Evolutionary conservation across 1,140 invertebrate genomes (phyloP).

Genomic region (Pogonomyrmex barbatus): DNA sequence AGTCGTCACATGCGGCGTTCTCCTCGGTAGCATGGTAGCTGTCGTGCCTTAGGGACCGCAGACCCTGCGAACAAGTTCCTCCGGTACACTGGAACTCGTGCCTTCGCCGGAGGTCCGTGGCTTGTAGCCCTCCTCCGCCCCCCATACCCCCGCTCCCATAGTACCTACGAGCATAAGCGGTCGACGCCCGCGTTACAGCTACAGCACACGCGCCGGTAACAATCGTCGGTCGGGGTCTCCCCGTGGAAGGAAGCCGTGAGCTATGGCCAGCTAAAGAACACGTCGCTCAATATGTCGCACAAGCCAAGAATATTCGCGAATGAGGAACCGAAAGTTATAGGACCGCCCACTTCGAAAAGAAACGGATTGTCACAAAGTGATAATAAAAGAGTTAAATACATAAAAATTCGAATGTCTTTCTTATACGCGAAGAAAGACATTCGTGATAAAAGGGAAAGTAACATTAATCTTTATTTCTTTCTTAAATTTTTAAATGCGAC

Average conservation of each 20-base stretch:
- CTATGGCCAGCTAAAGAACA: constrained; percentile 50
- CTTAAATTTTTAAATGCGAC: not conserved
- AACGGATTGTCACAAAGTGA: not conserved
- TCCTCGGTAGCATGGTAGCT: constrained; percentile 34
- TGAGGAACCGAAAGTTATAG: constrained; percentile 20
- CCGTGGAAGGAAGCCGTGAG: constrained; percentile 30
- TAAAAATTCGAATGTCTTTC: not conserved
- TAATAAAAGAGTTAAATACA: not conserved
- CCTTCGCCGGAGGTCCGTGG: constrained; percentile 85
- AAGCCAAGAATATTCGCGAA: constrained; percentile 6
- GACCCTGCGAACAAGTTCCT: constrained; percentile 66
- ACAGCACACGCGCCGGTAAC: constrained; percentile 38
- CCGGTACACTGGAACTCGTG: constrained; percentile 77
- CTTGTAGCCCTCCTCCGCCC: constrained; percentile 86
- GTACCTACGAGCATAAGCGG: constrained; percentile 80
- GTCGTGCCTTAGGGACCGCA: constrained; percentile 69
- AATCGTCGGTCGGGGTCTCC: constrained; percentile 24
- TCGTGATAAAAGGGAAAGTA: not conserved
- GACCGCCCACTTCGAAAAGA: not conserved
- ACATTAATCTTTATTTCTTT: not conserved
- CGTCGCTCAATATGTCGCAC: constrained; percentile 49
- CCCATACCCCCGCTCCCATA: constrained; percentile 86
- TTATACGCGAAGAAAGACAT: not conserved
- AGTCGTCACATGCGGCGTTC: constrained; percentile 31
- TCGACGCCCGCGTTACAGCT: constrained; percentile 43